Percentiles rank a stretch among this genome's conserved stretches.
These are phyloP conservation scores for Linhomoeus sp. DNA, from an alignment of 2,888 invertebrate species.

Conservation along the genomic window DNA sequence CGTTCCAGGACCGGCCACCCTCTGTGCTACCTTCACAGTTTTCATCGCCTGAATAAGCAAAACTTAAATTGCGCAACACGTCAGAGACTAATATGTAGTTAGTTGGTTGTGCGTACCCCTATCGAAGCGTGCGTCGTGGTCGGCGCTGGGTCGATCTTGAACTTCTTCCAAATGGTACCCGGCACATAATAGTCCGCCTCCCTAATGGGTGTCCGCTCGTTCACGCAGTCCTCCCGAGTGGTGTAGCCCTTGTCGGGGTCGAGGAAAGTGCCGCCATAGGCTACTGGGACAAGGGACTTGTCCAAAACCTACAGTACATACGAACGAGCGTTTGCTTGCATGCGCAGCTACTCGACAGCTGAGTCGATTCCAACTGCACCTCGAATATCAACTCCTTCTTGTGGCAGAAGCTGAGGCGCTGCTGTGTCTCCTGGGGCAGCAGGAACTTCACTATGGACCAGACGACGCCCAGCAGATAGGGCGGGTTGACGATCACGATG, in stretches of 20 bases:
- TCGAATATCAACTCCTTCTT: constrained; percentile 1
- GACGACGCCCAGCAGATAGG: constrained; percentile 10
- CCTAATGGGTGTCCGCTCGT: constrained; percentile 5
- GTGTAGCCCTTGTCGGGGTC: background rate
- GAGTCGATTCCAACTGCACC: background rate
- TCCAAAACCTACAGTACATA: background rate
- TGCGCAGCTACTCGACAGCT: too few species aligned
- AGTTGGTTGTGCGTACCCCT: background rate
- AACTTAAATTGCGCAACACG: background rate
- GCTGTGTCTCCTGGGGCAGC: constrained; percentile 4
- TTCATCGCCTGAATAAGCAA: background rate
- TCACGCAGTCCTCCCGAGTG: constrained; percentile 3
- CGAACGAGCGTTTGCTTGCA: too few species aligned
- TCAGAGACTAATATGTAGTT: background rate
- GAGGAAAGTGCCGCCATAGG: constrained; percentile 8
- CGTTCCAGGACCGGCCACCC: background rate
- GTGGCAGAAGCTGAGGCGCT: constrained; percentile 5
- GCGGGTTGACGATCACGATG: constrained; percentile 13
- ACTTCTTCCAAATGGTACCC: background rate
- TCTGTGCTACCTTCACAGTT: background rate
- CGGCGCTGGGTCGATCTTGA: background rate
- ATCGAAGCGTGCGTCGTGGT: background rate
- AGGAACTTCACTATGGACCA: constrained; percentile 9
- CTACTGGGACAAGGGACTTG: constrained; percentile 10
- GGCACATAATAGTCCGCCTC: constrained; percentile 2